A percentile compares a stretch with the other conserved stretches of the same genome.
These are phyloP conservation scores for Cavia aperea DNA, from an alignment of 2,113 vertebrate genomes.

Conservation along the genomic window DNA sequence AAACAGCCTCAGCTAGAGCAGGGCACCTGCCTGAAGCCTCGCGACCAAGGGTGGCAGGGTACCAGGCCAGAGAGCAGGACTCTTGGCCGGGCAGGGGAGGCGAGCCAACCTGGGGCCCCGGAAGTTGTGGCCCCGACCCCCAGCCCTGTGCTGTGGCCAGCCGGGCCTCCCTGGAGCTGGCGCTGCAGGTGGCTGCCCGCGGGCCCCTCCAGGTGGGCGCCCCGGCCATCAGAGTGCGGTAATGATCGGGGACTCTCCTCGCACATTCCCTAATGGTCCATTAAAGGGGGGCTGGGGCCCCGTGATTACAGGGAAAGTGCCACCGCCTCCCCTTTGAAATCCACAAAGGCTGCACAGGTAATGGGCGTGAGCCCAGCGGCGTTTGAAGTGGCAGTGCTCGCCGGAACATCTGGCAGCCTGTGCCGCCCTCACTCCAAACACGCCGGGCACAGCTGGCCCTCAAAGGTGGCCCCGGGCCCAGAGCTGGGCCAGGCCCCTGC, in stretches of 20 bases:
- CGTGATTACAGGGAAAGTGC: slow-evolving; percentile 77
- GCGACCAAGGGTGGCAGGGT: too few relatives aligned
- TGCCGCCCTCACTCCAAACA: slow-evolving; percentile 46
- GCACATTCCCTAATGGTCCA: slow-evolving; percentile 41
- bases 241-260: not conserved
- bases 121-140: too few relatives aligned
- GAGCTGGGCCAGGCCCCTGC: slow-evolving; percentile 38
- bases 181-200: not conserved
- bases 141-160: accelerated
- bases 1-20: not conserved
- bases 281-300: slow-evolving; percentile 66
- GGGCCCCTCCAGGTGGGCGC: slow-evolving; percentile 45
- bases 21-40: not conserved
- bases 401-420: slow-evolving; percentile 76
- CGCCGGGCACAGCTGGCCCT: slow-evolving; percentile 70
- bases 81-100: accelerated
- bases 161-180: not conserved
- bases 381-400: slow-evolving; percentile 76
- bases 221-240: not conserved
- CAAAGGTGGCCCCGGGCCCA: slow-evolving; percentile 66
- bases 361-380: slow-evolving; percentile 41
- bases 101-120: accelerated
- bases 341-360: slow-evolving; percentile 66
- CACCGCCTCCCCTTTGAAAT: slow-evolving; percentile 76
- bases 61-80: accelerated